Percentiles rank a stretch among this genome's conserved stretches.
phyloP scores from a whole-genome alignment of 2,113 vertebrate genomes.

The Thinocorus orbignyianus region DNA sequence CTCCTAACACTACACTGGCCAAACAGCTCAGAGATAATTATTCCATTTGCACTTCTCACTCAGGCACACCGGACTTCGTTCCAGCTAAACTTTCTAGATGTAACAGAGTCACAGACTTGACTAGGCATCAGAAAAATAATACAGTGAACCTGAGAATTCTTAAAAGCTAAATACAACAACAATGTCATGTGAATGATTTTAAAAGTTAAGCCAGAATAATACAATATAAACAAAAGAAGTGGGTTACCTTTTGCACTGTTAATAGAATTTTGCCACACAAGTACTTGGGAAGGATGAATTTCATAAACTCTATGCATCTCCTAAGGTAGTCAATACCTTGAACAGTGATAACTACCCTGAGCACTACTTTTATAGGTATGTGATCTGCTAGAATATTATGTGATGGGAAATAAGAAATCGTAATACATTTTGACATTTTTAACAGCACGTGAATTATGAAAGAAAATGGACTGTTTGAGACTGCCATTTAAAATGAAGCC shows the following conservation, averaged over 20 bases:
- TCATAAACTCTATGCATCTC: background rate
- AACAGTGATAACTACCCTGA: background rate
- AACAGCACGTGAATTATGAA: background rate
- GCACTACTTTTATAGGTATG: background rate
- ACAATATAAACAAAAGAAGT: background rate
- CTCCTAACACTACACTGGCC: background rate
- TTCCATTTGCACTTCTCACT: background rate
- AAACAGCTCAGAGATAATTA: background rate
- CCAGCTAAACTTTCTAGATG: background rate
- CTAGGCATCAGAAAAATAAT: background rate
- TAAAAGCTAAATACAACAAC: background rate
- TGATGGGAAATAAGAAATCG: background rate
- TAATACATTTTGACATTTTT: background rate
- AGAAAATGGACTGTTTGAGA: slow-evolving; percentile 28
- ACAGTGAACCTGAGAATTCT: background rate
- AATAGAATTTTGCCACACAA: background rate
- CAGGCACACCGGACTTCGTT: background rate
- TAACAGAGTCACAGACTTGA: background rate
- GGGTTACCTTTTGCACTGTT: background rate
- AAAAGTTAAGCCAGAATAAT: background rate
- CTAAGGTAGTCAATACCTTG: background rate
- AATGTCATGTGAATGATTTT: background rate
- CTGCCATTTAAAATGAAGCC: slow-evolving; percentile 19
- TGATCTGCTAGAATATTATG: background rate
- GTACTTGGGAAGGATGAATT: background rate